Percentiles rank a stretch among this genome's conserved stretches.
phyloP scores from a whole-genome alignment of 2,113 vertebrate species.

The Dicaeum eximium region DNA sequence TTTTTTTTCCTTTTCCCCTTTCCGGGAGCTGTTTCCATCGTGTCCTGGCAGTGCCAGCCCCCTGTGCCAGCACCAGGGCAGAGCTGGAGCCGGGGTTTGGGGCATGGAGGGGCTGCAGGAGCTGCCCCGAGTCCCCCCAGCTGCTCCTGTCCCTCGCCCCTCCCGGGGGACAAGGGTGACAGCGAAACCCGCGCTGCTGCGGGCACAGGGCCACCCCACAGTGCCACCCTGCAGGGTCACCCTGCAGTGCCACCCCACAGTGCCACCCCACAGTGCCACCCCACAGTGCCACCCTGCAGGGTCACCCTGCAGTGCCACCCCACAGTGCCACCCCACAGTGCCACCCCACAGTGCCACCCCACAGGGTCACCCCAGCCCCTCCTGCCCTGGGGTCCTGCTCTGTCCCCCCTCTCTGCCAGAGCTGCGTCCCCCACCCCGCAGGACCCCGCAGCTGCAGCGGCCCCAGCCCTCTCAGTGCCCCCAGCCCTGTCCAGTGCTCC shows the following conservation, averaged over 20 bases:
- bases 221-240: too few species aligned
- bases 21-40: fast-evolving
- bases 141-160: too few species aligned
- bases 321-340: not conserved
- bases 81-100: fast-evolving
- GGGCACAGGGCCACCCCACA: not conserved
- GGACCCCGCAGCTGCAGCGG: too few species aligned
- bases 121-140: not conserved
- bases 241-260: not conserved
- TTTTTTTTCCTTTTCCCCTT: not conserved
- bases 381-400: not conserved
- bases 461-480: fast-evolving
- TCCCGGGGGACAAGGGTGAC: fast-evolving
- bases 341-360: fast-evolving
- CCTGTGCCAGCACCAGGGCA: fast-evolving
- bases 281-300: too few species aligned
- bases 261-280: not conserved
- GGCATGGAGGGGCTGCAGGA: not conserved
- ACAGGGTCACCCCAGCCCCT: not conserved
- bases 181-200: fast-evolving
- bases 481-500: not conserved
- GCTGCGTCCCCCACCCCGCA: fast-evolving
- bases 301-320: not conserved
- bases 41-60: fast-evolving
- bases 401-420: not conserved